These are phyloP conservation scores for Molanna angustata DNA, from an alignment of 2,888 invertebrate species.

Conservation along the genomic window DNA sequence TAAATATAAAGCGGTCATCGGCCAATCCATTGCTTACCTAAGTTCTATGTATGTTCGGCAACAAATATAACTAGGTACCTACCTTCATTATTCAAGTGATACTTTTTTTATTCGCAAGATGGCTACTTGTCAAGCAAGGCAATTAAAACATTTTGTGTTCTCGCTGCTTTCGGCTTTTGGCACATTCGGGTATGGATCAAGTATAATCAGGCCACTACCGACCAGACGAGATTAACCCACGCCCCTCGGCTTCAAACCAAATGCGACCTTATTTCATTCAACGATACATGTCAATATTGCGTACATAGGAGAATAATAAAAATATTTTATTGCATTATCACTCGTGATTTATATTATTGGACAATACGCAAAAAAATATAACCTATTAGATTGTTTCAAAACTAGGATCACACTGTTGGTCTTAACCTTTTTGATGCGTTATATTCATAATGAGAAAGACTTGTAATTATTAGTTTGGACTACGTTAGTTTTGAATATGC, in stretches of 20 bases:
- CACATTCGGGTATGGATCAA: neutral
- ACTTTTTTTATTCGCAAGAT: slow-evolving; percentile 27
- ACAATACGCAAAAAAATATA: no score
- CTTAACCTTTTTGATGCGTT: no score
- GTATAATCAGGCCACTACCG: neutral
- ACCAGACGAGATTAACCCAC: neutral
- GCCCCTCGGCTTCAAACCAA: no score
- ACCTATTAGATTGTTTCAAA: no score
- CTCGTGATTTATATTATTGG: no score
- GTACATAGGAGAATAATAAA: neutral
- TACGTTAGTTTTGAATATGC: neutral
- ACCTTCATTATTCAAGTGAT: slow-evolving; percentile 23
- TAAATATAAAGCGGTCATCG: slow-evolving; percentile 26
- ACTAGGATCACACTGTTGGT: no score
- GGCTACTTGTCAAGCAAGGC: slow-evolving; percentile 28
- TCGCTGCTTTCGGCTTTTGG: slow-evolving; percentile 1
- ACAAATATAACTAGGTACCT: slow-evolving; percentile 18
- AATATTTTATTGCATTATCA: no score
- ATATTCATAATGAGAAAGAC: no score
- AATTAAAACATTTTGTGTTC: slow-evolving; percentile 24
- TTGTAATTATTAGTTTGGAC: neutral
- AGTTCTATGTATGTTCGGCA: no score
- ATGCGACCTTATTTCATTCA: no score
- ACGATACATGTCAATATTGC: no score
- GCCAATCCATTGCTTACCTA: no score